Evolutionary conservation across 2,113 vertebrate genomes (phyloP).

Genomic region (Ardeotis arabs): DNA sequence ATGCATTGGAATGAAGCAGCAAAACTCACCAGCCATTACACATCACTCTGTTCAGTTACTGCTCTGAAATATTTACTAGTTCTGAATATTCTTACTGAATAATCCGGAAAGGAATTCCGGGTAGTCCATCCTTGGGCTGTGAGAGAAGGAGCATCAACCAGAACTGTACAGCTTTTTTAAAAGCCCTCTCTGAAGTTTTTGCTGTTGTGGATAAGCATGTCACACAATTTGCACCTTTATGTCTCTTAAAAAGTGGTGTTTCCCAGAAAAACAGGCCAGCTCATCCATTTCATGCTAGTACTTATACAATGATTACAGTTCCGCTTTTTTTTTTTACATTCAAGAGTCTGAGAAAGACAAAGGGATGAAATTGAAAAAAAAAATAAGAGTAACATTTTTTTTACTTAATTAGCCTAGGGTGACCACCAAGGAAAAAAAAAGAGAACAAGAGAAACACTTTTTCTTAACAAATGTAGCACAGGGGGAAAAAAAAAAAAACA

Average conservation of each 20-base stretch:
- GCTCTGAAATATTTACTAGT: not conserved
- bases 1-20: not conserved
- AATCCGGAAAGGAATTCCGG: fast-evolving
- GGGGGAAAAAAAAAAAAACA: not conserved
- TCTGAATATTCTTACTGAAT: not conserved
- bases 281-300: not conserved
- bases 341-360: not conserved
- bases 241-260: not conserved
- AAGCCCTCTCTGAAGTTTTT: not conserved
- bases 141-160: not conserved
- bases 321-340: not conserved
- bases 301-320: not conserved
- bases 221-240: not conserved
- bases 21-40: not conserved
- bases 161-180: fast-evolving
- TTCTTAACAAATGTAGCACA: not conserved
- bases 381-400: not conserved
- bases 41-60: not conserved
- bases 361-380: not conserved
- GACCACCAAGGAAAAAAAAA: not conserved
- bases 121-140: not conserved
- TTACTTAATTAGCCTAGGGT: not conserved
- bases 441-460: not conserved
- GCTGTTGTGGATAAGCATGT: not conserved
- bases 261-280: not conserved